Conservation (phyloP, 1,140 invertebrate species). For the Bombus sylvicola region DNA sequence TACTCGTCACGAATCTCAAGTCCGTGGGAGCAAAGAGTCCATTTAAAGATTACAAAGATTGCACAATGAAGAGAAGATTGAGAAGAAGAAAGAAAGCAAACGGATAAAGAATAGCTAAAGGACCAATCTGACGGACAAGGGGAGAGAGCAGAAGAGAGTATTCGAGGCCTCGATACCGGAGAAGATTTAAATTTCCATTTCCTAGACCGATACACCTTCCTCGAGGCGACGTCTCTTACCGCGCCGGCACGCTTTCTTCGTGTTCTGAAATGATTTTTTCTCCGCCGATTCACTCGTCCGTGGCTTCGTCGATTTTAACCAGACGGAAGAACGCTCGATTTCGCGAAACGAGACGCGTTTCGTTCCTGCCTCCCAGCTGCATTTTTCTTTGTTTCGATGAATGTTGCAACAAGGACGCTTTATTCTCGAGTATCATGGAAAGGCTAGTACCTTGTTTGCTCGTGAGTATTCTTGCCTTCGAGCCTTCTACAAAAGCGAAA, state of each 20-base stretch:
- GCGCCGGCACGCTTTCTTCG: not conserved
- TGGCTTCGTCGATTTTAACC: not conserved
- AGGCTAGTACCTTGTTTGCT: not conserved
- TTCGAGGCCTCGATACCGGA: not conserved
- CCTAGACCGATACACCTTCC: not conserved
- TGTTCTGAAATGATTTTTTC: not conserved
- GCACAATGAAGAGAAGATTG: not conserved
- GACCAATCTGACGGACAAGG: not conserved
- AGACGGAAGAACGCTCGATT: not conserved
- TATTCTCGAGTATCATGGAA: not conserved
- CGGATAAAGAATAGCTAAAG: not conserved
- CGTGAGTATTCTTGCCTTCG: not conserved
- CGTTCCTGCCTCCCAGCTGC: too few relatives aligned
- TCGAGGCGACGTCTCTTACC: slow-evolving; percentile 5
- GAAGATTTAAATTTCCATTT: slow-evolving; percentile 27
- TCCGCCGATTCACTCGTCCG: not conserved
- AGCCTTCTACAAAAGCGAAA: not conserved
- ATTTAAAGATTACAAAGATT: slow-evolving; percentile 46
- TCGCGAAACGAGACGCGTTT: slow-evolving; percentile 2
- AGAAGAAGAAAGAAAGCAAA: not conserved
- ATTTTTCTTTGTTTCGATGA: not conserved
- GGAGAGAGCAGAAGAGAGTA: not conserved
- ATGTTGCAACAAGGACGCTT: not conserved
- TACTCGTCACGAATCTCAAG: slow-evolving; percentile 32
- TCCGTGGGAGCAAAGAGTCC: slow-evolving; percentile 22